Conservation (phyloP, 2,888 invertebrate genomes). For the Gandaritis pyraliata region DNA sequence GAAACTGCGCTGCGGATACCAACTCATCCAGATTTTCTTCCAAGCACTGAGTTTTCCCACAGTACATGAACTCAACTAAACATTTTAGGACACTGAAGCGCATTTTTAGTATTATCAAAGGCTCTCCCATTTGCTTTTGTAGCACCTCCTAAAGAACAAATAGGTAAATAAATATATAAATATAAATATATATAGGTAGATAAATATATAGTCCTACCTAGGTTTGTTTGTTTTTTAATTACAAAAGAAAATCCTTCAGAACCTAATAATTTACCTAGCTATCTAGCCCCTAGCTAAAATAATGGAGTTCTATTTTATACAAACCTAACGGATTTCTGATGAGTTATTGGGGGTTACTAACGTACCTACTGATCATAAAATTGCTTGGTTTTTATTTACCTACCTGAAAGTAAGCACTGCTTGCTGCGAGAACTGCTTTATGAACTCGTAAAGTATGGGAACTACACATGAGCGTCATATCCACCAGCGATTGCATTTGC, state of each 20-base stretch:
- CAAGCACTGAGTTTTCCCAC: slow-evolving; percentile 88
- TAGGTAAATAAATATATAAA: no score
- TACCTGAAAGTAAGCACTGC: slow-evolving; percentile 90
- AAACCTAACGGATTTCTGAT: no score
- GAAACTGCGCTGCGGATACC: slow-evolving; percentile 88
- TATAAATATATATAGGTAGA: no score
- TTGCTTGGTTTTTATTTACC: slow-evolving; percentile 65
- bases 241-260: no score
- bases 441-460: slow-evolving; percentile 90
- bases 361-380: background rate
- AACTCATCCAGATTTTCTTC: slow-evolving; percentile 88
- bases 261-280: no score
- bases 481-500: slow-evolving; percentile 89
- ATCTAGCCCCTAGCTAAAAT: no score
- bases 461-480: slow-evolving; percentile 90
- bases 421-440: slow-evolving; percentile 89
- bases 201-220: no score
- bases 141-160: slow-evolving; percentile 77
- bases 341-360: no score
- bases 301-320: no score
- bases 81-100: slow-evolving; percentile 89
- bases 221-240: no score
- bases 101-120: slow-evolving; percentile 87
- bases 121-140: slow-evolving; percentile 84
- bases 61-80: slow-evolving; percentile 91